Evolutionary conservation across 30 jellyfish, hydroid and myxozoan genomes (phyloP).

Genomic region (Mastigias papua): DNA sequence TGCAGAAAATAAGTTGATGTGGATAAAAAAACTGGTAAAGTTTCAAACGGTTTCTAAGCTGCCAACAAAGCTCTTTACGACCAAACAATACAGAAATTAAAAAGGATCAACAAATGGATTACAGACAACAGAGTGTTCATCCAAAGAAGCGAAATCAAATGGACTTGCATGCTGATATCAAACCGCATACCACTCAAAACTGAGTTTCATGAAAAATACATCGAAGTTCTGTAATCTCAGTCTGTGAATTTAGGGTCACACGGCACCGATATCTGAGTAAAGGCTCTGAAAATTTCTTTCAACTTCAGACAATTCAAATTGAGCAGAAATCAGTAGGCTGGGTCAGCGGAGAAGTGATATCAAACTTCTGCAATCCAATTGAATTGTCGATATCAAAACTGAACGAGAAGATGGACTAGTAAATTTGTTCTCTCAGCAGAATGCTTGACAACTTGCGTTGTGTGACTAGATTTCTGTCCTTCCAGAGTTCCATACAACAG

Average conservation of each 20-base stretch:
- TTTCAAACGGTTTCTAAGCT: constrained; percentile 8
- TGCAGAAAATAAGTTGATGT: neutral
- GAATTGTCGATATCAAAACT: too few relatives aligned
- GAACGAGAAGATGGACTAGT: too few relatives aligned
- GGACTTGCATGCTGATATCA: neutral
- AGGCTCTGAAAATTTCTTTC: too few relatives aligned
- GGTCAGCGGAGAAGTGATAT: too few relatives aligned
- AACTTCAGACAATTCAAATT: too few relatives aligned
- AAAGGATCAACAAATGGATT: constrained; percentile 6
- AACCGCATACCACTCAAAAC: constrained; percentile 15
- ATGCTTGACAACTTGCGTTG: too few relatives aligned
- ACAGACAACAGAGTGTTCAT: constrained; percentile 4
- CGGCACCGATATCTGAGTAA: neutral
- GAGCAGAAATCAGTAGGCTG: too few relatives aligned
- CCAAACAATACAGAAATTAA: constrained; percentile 7
- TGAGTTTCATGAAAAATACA: neutral
- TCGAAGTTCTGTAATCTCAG: neutral
- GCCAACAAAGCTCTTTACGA: constrained; percentile 11
- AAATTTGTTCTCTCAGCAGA: too few relatives aligned
- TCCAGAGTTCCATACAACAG: too few relatives aligned
- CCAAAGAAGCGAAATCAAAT: constrained; percentile 7
- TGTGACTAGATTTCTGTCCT: too few relatives aligned
- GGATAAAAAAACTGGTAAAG: constrained; percentile 7
- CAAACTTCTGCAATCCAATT: too few relatives aligned
- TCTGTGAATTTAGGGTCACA: constrained; percentile 7